Conservation (phyloP, 2,888 invertebrate genomes). For the Xestia xanthographa region DNA sequence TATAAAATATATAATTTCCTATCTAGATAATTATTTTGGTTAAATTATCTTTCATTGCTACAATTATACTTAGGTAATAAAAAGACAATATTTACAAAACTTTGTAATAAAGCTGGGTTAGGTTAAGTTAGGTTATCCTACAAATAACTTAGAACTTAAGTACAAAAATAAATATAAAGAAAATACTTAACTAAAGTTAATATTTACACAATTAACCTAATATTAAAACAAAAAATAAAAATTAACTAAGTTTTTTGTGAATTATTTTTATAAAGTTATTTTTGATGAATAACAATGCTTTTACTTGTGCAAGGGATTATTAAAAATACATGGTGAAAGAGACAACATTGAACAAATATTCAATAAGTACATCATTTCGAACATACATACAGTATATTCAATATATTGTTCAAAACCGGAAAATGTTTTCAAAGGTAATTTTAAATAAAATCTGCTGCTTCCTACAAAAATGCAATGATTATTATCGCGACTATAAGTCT, state of each 20-base stretch:
- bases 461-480: too few relatives aligned
- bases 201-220: conserved; percentile 35
- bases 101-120: not conserved
- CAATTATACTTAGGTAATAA: not conserved
- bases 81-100: conserved; percentile 17
- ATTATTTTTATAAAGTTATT: not conserved
- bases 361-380: too few relatives aligned
- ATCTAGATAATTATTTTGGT: not conserved
- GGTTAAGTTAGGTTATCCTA: not conserved
- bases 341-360: too few relatives aligned
- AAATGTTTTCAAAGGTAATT: too few relatives aligned
- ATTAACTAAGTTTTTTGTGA: not conserved
- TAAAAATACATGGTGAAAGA: not conserved
- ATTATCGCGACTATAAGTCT: too few relatives aligned
- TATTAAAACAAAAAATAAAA: not conserved
- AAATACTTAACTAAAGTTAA: conserved; percentile 21
- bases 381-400: too few relatives aligned
- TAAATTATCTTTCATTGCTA: not conserved
- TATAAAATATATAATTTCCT: not conserved
- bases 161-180: conserved; percentile 60
- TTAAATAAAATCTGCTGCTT: too few relatives aligned
- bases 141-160: conserved; percentile 49
- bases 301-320: conserved; percentile 37
- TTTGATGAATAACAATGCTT: conserved; percentile 1
- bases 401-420: too few relatives aligned